Conservation (phyloP, 2,113 vertebrate species). For the Heliornis fulica region DNA sequence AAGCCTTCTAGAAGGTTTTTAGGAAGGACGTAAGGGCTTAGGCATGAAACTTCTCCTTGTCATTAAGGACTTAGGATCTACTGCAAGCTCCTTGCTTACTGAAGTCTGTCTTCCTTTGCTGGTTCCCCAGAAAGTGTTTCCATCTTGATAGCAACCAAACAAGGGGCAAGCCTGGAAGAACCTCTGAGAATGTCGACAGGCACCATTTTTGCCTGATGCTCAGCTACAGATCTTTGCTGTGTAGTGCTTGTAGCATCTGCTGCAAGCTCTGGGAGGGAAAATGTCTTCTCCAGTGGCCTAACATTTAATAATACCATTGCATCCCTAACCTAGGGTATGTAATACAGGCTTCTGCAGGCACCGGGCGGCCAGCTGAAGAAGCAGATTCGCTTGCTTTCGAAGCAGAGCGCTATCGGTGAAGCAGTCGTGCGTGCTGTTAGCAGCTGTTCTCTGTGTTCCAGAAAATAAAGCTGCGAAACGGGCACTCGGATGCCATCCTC, state of each 20-base stretch:
- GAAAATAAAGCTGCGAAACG: constrained; percentile 82
- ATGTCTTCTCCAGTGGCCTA: background rate
- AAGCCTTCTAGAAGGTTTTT: background rate
- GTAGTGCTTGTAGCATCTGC: background rate
- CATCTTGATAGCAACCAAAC: background rate
- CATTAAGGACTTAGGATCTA: background rate
- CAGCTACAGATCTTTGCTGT: background rate
- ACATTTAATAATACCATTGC: background rate
- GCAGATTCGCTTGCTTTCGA: background rate
- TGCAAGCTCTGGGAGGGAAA: background rate
- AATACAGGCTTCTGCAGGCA: background rate
- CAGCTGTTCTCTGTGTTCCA: constrained; percentile 48
- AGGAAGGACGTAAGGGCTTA: background rate
- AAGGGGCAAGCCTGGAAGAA: background rate
- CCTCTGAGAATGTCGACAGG: background rate
- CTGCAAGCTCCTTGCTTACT: background rate
- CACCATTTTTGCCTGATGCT: background rate
- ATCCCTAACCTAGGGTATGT: background rate
- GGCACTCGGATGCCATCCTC: constrained; percentile 61
- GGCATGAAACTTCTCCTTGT: background rate
- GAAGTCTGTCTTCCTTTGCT: background rate
- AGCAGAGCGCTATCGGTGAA: background rate
- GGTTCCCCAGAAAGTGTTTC: background rate
- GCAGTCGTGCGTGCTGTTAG: background rate
- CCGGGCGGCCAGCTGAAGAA: background rate